Evolutionary conservation across 2,888 invertebrate species (phyloP).

Genomic region (Dione vanillae): DNA sequence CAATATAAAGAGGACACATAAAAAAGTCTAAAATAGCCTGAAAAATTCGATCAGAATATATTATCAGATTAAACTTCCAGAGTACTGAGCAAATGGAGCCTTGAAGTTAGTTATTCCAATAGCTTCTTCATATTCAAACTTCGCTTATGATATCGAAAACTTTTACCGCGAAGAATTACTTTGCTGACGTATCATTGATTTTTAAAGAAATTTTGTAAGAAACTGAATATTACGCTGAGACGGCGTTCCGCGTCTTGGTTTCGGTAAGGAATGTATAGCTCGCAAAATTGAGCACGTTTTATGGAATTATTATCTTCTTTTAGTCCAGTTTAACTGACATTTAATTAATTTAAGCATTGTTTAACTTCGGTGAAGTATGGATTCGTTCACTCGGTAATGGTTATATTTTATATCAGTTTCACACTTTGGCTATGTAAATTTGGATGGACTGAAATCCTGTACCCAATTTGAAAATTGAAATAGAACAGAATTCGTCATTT

Average conservation of each 20-base stretch:
- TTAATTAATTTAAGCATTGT: too few relatives aligned
- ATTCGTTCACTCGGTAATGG: too few relatives aligned
- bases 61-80: constrained; percentile 43
- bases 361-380: too few relatives aligned
- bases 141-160: constrained; percentile 45
- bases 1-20: not conserved
- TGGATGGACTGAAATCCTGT: too few relatives aligned
- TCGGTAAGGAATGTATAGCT: constrained; percentile 7
- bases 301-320: not conserved
- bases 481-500: too few relatives aligned
- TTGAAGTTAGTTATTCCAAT: constrained; percentile 48
- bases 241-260: not conserved
- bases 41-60: constrained; percentile 35
- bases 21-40: not conserved
- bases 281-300: constrained; percentile 10
- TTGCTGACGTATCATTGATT: constrained; percentile 43
- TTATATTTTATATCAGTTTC: too few relatives aligned
- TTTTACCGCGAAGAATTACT: constrained; percentile 38
- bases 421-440: too few relatives aligned
- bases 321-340: not conserved
- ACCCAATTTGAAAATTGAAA: too few relatives aligned
- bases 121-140: constrained; percentile 49
- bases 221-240: constrained; percentile 26
- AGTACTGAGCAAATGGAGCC: constrained; percentile 44
- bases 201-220: constrained; percentile 26